Base-by-base conservation (phyloP, 2,113 vertebrate genomes). In the Girardinichthys multiradiatus region DNA sequence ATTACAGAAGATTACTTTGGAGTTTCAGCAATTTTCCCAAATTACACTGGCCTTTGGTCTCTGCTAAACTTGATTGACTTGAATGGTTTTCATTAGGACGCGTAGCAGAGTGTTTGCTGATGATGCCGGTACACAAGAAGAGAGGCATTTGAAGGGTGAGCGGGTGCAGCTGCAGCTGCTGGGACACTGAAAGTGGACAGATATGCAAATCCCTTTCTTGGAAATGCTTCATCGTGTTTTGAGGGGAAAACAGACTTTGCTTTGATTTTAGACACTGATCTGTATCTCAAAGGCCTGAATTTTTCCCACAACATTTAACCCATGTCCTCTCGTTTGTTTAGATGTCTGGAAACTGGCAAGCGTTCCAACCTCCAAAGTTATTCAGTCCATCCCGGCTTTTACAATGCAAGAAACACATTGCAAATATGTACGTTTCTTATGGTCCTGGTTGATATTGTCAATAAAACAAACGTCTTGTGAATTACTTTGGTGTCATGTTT, bases 11-110 rank as follows among this genome's bases (percentile, higher is more conserved):
- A 94, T 93, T 94, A 91, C 93, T 90, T 87, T 82, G 83, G 89
- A 91, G 86, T 93, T 92, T 89, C 70, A 87, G 90, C 87, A 84
- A 93, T 94, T 94, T 93, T 91, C 86, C 90, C 81, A 92, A 95
- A 94, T 94, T 91, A 90, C 92, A 81, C 79, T 87, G 91, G 88
- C 90, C 92, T 94, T 94, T 94, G 93, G 90, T 94, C 91, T 90
- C 85, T 80, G 82, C 62, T 86, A 89, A 91, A 86, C 87, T 80
- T 93, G 93, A 94, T 91, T 93, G 91, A 94, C 93, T 93, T 93
- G 92, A 89, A 93, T 93, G 94, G 91, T 93, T 95, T 95, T 92
- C 90, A 94, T 95, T 94, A 92, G 77, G 79, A 73, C 77, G 76
- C 75, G 74, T 69, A 15, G 72, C 75, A 69, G 79, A 74, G 80